Evolutionary conservation across 30 jellyfish, hydroid and myxozoan species (phyloP), one percentile per base, ranked within the genome.

Genomic region (Cassiopea xamachana): DNA sequence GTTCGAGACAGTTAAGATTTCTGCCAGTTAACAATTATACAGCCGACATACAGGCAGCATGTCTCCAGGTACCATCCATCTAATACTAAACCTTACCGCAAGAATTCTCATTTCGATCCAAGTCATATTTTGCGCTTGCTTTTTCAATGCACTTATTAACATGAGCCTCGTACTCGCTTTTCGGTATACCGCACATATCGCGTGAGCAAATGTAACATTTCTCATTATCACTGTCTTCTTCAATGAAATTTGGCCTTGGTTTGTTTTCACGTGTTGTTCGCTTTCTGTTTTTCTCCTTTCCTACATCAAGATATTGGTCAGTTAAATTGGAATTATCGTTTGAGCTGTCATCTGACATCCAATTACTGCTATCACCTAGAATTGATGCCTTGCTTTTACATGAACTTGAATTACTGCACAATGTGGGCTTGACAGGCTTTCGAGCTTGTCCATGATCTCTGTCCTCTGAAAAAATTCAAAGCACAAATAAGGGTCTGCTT

Each of bases 271-370:
- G 45, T 10, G 69, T 49, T 59, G 7, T 19, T 14, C 51, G 16
- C 1, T 19, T 59, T 2, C 2, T 59, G 4, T 18, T 78, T 1
- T 50, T 75, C 49, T 46, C 51, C 4, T 48, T n/a, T 50, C 50
- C 19, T 2, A 4, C 14, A 50, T 60, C 75, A 19, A 49, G 50
- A 49, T 78, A 78, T 70, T 78, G 49, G 75, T 78, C 48, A 6
- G n/a, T 7, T 45, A 78, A 39, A 1, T 50, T 16, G 55, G 16
- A 14, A 48, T 14, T 51, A 2, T 50, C 87, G 55, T 71, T 55
- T 48, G 87, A 78, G 45, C 39, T 27, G 39, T 78, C 87, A 17
- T 78, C 87, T 48, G 87, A 78, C 87, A 78, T 49, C 87, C 87
- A 78, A 15, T 78, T 78, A 0, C 19, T 67, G 76, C 15, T 15